Conservation (phyloP, 2,888 invertebrate species). For the Embidobia sp. region DNA sequence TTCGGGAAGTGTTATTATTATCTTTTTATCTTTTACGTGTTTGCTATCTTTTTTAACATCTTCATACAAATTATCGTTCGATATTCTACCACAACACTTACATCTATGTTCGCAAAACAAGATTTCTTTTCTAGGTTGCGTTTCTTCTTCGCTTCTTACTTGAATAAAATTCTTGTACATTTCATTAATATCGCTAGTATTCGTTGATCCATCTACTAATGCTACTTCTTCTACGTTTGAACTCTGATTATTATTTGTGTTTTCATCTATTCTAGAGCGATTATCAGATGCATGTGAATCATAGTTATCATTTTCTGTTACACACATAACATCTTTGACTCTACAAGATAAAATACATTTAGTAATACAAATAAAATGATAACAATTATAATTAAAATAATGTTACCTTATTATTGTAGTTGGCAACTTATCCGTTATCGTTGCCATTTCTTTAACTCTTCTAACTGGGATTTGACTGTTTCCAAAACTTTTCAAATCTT, state of each 20-base stretch:
- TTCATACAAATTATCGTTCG: not conserved
- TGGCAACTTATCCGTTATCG: slow-evolving; percentile 71
- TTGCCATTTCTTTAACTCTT: slow-evolving; percentile 76
- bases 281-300: not conserved
- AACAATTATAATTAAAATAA: not conserved
- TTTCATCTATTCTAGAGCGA: slow-evolving; percentile 6
- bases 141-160: slow-evolving; percentile 59
- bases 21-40: no score
- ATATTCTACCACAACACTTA: slow-evolving; percentile 27
- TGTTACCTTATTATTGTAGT: slow-evolving; percentile 55
- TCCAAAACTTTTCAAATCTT: slow-evolving; percentile 45
- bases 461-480: slow-evolving; percentile 6
- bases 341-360: no score
- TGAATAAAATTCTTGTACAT: slow-evolving; percentile 62
- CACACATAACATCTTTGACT: slow-evolving; percentile 72
- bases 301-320: slow-evolving; percentile 68
- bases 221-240: not conserved
- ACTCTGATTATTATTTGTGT: not conserved
- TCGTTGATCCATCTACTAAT: slow-evolving; percentile 70
- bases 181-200: slow-evolving; percentile 60
- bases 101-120: slow-evolving; percentile 35
- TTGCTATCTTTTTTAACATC: slow-evolving; percentile 55
- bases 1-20: no score
- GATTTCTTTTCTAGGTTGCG: slow-evolving; percentile 3
- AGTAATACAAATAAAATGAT: not conserved